Evolutionary conservation across 1,140 invertebrate genomes (phyloP), one percentile per base, ranked within the genome.

Genomic region (Phymorhynchus buccinoides): DNA sequence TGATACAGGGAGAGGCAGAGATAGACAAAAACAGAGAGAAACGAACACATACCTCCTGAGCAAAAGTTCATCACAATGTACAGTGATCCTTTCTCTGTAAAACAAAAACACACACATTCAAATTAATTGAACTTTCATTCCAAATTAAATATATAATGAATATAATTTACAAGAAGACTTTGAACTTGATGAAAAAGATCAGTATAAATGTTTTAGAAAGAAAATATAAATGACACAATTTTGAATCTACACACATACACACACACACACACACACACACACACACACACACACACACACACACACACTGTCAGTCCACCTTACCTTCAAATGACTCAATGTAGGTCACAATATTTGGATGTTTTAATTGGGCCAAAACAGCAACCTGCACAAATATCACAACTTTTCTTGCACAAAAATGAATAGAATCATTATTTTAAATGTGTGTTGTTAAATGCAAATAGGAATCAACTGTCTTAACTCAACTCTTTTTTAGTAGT

Each of bases 51-150:
- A 88, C 95, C 95, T 87, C 94, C 94, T 82, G 94, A 92, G 92
- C 95, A 95, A 86, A 93, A 95, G 86, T 95, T 94, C 92, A 94
- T 95, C 9, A 95, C 92, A 73, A 95, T 94, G 86, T 94, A 94
- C 4, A 95, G 89, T 62, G 90, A 92, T 44, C 94, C 93, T 84
- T 89, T 85, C 86, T 94, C 93, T 93, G 88, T 83, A 91, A 90
- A 83, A 3, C 56, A 62, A 16, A 62, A 6, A 27, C 12, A 62
- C 56, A 62, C 56, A 12, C 12, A 1, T 27, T 27, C 22, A 62
- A 0, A 4, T n/a, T n/a, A n/a, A n/a, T n/a, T n/a, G n/a, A n/a
- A n/a, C n/a, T n/a, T n/a, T n/a, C n/a, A n/a, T n/a, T n/a, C n/a
- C n/a, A n/a, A n/a, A n/a, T n/a, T n/a, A n/a, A n/a, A n/a, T n/a